These are phyloP conservation scores for Ariolimax columbianus DNA, from an alignment of 2,888 invertebrate species.

Conservation along the genomic window DNA sequence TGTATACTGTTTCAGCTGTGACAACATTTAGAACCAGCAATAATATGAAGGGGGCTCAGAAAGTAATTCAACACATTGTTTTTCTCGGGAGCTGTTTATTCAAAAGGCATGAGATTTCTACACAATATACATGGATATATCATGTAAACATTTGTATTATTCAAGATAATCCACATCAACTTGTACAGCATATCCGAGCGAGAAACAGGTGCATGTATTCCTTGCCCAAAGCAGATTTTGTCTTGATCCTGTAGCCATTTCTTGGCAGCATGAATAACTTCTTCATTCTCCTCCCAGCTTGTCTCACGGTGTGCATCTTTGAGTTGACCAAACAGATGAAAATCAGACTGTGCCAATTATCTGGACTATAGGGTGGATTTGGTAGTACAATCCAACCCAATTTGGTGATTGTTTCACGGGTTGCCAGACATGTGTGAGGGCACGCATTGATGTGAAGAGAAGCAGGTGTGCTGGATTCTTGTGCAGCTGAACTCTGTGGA, in stretches of 20 bases:
- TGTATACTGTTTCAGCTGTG: too few species aligned
- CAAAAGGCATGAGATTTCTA: too few species aligned
- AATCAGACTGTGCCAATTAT: slow-evolving; percentile 13
- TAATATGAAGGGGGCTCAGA: too few species aligned
- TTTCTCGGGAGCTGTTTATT: too few species aligned
- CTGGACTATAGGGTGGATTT: not conserved
- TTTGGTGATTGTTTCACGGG: slow-evolving; percentile 3
- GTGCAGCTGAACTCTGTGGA: not conserved
- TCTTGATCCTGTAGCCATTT: slow-evolving; percentile 9
- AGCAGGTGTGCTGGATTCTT: slow-evolving; percentile 24
- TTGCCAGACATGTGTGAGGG: slow-evolving; percentile 7
- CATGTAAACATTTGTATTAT: too few species aligned
- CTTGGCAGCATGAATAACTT: slow-evolving; percentile 6
- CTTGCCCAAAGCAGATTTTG: not conserved
- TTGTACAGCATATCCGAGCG: not conserved
- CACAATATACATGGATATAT: too few species aligned
- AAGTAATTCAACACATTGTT: too few species aligned
- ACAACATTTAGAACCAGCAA: too few species aligned
- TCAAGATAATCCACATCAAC: too few species aligned
- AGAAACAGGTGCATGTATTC: slow-evolving; percentile 4
- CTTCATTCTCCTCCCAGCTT: not conserved
- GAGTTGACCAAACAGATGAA: slow-evolving; percentile 9
- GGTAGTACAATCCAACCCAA: slow-evolving; percentile 9
- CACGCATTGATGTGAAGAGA: not conserved
- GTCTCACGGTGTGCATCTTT: not conserved